A percentile compares a stretch with the other conserved stretches of the same genome.
Evolutionary conservation across 2,113 vertebrate species (phyloP).

Genomic region (Panthera tigris): DNA sequence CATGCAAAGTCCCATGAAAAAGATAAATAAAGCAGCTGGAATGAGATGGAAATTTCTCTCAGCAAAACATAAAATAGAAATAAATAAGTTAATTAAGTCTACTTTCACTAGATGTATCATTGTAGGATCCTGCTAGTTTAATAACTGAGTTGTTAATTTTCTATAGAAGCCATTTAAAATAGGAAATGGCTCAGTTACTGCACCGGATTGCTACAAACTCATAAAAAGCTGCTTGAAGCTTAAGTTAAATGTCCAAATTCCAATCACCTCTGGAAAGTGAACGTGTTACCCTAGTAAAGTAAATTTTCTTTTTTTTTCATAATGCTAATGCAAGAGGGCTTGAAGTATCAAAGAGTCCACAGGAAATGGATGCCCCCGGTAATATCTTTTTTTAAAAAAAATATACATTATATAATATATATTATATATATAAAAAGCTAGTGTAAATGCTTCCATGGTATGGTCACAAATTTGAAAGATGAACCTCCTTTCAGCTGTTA

Average conservation of each 20-base stretch:
- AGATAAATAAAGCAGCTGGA: conserved; percentile 87
- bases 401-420: conserved; percentile 90
- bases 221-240: conserved; percentile 91
- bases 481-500: conserved; percentile 90
- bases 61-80: conserved; percentile 86
- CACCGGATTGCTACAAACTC: conserved; percentile 89
- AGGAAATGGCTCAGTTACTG: conserved; percentile 88
- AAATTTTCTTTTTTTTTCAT: conserved; percentile 86
- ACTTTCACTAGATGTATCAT: conserved; percentile 88
- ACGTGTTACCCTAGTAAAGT: conserved; percentile 86
- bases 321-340: conserved; percentile 89
- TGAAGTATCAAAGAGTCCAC: conserved; percentile 91
- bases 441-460: conserved; percentile 88
- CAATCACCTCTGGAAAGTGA: conserved; percentile 87
- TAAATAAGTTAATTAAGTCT: conserved; percentile 87
- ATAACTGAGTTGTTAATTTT: conserved; percentile 89
- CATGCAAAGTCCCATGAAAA: conserved; percentile 87
- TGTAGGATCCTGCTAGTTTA: conserved; percentile 89
- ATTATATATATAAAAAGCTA: conserved; percentile 91
- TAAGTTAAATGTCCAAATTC: conserved; percentile 89
- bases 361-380: conserved; percentile 89
- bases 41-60: conserved; percentile 86
- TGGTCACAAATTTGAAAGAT: conserved; percentile 87
- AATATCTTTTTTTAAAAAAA: conserved; percentile 89
- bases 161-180: conserved; percentile 88